phyloP scores from a whole-genome alignment of 2,113 vertebrate species.

The Piaya cayana region DNA sequence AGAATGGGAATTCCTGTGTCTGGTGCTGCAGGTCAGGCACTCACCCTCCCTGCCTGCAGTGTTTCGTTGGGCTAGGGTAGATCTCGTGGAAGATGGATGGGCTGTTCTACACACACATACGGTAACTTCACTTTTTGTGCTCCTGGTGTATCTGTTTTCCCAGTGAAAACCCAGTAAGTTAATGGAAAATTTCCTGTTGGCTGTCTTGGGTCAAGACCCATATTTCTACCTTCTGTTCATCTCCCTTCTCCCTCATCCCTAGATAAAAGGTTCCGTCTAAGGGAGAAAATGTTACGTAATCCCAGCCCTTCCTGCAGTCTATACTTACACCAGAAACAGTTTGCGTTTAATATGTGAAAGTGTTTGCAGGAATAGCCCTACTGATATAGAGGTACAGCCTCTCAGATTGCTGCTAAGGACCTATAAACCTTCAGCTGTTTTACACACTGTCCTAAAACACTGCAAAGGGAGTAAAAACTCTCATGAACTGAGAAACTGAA shows the following conservation, averaged over 20 bases:
- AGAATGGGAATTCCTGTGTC: neutral
- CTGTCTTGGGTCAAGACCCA: neutral
- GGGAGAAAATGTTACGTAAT: neutral
- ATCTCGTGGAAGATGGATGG: neutral
- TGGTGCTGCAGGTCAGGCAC: neutral
- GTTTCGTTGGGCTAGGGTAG: neutral
- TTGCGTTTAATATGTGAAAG: neutral
- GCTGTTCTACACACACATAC: rapidly evolving
- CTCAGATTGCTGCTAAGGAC: neutral
- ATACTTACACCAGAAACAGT: neutral
- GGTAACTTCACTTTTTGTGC: neutral
- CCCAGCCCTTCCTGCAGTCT: neutral
- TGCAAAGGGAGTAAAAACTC: neutral
- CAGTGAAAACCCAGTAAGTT: neutral
- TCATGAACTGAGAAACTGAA: neutral
- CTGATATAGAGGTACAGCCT: neutral
- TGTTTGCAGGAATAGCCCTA: neutral
- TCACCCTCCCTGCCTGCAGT: neutral
- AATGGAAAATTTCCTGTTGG: neutral
- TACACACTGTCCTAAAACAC: neutral
- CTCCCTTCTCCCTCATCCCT: neutral
- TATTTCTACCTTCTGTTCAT: neutral
- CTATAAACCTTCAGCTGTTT: neutral
- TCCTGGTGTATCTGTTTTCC: neutral
- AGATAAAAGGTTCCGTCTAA: neutral